Conservation (phyloP, 2,113 vertebrate species). For the Amblyornis subalaris region DNA sequence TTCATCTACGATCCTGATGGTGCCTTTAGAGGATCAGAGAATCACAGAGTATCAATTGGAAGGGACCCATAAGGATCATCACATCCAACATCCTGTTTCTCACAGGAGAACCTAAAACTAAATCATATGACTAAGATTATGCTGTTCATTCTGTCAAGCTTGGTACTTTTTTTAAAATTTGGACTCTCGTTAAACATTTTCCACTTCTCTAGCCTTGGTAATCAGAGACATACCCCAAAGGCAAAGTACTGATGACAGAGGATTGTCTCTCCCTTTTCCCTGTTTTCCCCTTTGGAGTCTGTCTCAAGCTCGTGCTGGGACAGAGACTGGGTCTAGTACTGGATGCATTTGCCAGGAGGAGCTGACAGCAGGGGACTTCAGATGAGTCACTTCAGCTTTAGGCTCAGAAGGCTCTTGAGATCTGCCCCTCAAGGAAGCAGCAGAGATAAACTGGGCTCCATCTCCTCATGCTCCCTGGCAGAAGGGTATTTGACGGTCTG, state of each 20-base stretch:
- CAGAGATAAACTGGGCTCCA: background rate
- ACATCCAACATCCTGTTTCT: background rate
- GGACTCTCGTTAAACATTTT: background rate
- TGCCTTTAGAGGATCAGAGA: background rate
- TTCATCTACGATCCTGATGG: background rate
- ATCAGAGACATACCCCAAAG: background rate
- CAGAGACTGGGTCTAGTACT: background rate
- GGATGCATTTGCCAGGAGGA: rapidly evolving
- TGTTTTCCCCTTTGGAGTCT: background rate
- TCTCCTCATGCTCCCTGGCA: background rate
- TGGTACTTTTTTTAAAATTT: background rate
- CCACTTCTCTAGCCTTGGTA: background rate
- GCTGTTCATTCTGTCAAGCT: background rate
- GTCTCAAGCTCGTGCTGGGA: background rate
- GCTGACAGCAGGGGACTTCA: background rate
- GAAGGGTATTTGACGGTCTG: background rate
- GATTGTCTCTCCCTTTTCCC: background rate
- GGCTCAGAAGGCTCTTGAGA: background rate
- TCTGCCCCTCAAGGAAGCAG: background rate
- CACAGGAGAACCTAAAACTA: background rate
- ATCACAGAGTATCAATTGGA: background rate
- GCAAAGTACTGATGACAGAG: background rate
- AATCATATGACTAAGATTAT: background rate
- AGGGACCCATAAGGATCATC: background rate
- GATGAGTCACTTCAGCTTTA: background rate